Base-by-base conservation (phyloP, 2,797 vertebrate species). In the Gambelia wislizenii region DNA sequence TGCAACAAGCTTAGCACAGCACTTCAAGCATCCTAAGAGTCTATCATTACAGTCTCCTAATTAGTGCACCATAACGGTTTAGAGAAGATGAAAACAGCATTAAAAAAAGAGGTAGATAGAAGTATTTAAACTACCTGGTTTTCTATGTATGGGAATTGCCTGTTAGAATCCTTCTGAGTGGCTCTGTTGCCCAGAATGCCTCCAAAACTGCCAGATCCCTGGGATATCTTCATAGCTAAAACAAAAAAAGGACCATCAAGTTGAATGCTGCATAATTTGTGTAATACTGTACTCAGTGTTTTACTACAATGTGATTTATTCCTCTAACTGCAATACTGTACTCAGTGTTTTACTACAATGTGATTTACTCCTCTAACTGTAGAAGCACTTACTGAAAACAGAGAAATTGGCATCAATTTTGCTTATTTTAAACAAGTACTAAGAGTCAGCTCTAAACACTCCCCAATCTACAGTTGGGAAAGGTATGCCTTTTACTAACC, bases 141-240 rank as follows among this genome's bases (percentile, higher is more conserved):
- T 87, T 99, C 98, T 77, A 96, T 97, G 0, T 98, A 96, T 42
- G 98, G 96, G 84, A 98, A 97, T 6, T 97, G 97, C 87, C 97
- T 97, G 54, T 96, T 97, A 87, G 96, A 96, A 92, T 99, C 99
- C 85, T 98, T 99, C 95, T 98, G 98, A 80, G 96, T 93, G 18
- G 98, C 92, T 72, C 98, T 98, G 93, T 97, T 99, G 67, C 98
- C 98, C 61, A 99, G 97, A 79, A 99, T 97, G 61, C 98, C 95
- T 89, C 97, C 97, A 96, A 99, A 99, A 97, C 98, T 99, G 87
- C 98, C 98, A 96, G 99, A 99, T 92, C 98, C 99, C 89, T 98
- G 98, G 89, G 98, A 98, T 42, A 98, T 96, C 95, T 99, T 99
- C 92, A 98, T 97, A 96, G 97, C 98, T 98, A 93, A 91, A 82